These are phyloP conservation scores for Crematogaster levior DNA, from an alignment of 2,888 invertebrate species.

Conservation along the genomic window DNA sequence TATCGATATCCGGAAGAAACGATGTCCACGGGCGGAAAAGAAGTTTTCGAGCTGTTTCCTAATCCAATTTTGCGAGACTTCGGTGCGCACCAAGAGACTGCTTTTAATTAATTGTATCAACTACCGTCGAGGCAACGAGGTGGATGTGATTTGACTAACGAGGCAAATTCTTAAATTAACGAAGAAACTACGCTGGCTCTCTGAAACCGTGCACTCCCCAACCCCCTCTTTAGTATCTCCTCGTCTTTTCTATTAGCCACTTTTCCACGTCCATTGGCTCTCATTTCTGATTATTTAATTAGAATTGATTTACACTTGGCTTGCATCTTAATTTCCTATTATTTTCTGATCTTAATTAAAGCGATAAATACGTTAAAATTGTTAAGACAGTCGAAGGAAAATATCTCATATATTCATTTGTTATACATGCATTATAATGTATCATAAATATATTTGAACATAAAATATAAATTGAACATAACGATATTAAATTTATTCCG, in stretches of 20 bases:
- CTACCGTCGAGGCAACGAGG: slow-evolving; percentile 79
- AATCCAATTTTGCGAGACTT: slow-evolving; percentile 74
- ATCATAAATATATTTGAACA: not conserved
- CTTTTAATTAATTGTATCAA: slow-evolving; percentile 84
- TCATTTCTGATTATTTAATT: slow-evolving; percentile 63
- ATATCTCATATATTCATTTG: not conserved
- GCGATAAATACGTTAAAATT: not conserved
- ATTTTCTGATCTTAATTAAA: slow-evolving; percentile 47
- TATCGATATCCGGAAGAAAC: slow-evolving; percentile 79
- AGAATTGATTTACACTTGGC: slow-evolving; percentile 71
- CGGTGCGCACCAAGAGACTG: slow-evolving; percentile 58
- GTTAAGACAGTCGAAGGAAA: not conserved
- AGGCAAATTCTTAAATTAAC: slow-evolving; percentile 84
- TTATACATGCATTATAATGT: not conserved
- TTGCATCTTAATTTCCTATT: slow-evolving; percentile 69
- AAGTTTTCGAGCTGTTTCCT: slow-evolving; percentile 59
- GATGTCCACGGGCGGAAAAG: slow-evolving; percentile 55
- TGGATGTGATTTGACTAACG: slow-evolving; percentile 84
- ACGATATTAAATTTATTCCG: slow-evolving; percentile 45
- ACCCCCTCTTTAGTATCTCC: slow-evolving; percentile 23
- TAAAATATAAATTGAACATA: not conserved
- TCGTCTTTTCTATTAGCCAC: slow-evolving; percentile 46
- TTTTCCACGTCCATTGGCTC: slow-evolving; percentile 42
- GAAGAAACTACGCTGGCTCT: slow-evolving; percentile 58
- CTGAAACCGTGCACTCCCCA: slow-evolving; percentile 33